phyloP scores from a whole-genome alignment of 1,140 invertebrate genomes.

The Bombus picipes region DNA sequence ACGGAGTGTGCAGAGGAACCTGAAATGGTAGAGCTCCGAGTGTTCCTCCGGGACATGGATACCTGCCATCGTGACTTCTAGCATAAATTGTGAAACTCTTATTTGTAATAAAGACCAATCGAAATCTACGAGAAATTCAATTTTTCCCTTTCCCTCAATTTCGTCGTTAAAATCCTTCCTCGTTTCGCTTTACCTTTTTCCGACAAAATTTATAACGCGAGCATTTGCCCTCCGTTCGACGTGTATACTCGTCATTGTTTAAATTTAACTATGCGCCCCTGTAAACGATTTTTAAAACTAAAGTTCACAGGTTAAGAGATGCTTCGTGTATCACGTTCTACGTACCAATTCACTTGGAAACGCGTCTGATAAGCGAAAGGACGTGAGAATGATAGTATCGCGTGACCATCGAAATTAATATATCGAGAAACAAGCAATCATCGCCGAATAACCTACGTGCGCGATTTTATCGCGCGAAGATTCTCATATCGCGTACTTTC shows the following conservation, averaged over 20 bases:
- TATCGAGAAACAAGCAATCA: slow-evolving; percentile 18
- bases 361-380: not conserved
- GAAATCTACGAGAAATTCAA: not conserved
- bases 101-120: slow-evolving; percentile 67
- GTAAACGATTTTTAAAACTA: too few species aligned
- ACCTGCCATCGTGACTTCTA: slow-evolving; percentile 66
- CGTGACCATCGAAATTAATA: not conserved
- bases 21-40: not conserved
- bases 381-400: not conserved
- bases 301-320: too few species aligned
- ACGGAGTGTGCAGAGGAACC: not conserved
- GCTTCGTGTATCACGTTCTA: too few species aligned
- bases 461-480: not conserved
- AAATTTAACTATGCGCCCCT: too few species aligned
- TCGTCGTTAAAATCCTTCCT: too few species aligned
- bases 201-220: too few species aligned
- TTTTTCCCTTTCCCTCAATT: not conserved
- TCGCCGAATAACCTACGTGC: slow-evolving; percentile 1
- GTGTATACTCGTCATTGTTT: too few species aligned
- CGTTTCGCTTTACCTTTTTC: too few species aligned
- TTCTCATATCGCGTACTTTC: not conserved
- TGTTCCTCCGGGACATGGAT: slow-evolving; percentile 18
- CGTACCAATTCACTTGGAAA: too few species aligned
- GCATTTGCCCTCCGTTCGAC: too few species aligned
- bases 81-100: slow-evolving; percentile 61